Percentiles rank a stretch among this genome's conserved stretches.
Evolutionary conservation across 2,888 invertebrate species (phyloP).

Genomic region (Drosophila planitibia): DNA sequence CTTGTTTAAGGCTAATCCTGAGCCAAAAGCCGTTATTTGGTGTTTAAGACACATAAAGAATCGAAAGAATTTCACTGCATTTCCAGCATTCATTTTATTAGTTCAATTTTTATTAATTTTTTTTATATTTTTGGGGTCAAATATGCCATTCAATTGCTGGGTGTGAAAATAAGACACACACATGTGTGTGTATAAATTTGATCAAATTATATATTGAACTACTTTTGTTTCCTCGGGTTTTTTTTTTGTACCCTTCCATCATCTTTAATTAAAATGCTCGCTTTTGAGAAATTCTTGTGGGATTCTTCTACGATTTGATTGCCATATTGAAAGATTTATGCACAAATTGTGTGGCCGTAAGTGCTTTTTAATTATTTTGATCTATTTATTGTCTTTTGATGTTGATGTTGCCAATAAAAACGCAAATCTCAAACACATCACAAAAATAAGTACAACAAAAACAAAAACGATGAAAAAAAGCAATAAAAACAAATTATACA

Average conservation of each 20-base stretch:
- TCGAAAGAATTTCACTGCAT: not conserved
- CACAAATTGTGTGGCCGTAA: slow-evolving; percentile 24
- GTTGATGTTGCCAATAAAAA: slow-evolving; percentile 26
- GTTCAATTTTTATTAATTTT: not conserved
- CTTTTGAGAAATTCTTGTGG: slow-evolving; percentile 33
- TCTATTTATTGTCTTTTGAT: slow-evolving; percentile 38
- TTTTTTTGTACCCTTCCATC: not conserved
- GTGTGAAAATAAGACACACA: slow-evolving; percentile 20
- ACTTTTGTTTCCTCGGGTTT: not conserved
- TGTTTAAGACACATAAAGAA: slow-evolving; percentile 14
- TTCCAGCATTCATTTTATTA: not conserved
- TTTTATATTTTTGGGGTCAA: not conserved
- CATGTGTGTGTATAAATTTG: not conserved
- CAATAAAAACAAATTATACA: not conserved
- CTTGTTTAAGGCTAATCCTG: slow-evolving; percentile 36
- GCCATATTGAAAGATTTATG: slow-evolving; percentile 69
- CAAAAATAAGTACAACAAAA: not conserved
- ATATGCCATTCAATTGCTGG: slow-evolving; percentile 7
- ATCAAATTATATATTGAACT: slow-evolving; percentile 13
- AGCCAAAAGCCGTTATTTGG: slow-evolving; percentile 34
- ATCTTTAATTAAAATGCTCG: slow-evolving; percentile 50
- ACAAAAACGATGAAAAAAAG: not conserved
- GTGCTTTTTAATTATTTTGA: slow-evolving; percentile 40
- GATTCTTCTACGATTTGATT: slow-evolving; percentile 29
- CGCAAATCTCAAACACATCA: not conserved